Base-by-base conservation (phyloP, 92 coral and sea anemone species). In the Plumapathes pennacea region DNA sequence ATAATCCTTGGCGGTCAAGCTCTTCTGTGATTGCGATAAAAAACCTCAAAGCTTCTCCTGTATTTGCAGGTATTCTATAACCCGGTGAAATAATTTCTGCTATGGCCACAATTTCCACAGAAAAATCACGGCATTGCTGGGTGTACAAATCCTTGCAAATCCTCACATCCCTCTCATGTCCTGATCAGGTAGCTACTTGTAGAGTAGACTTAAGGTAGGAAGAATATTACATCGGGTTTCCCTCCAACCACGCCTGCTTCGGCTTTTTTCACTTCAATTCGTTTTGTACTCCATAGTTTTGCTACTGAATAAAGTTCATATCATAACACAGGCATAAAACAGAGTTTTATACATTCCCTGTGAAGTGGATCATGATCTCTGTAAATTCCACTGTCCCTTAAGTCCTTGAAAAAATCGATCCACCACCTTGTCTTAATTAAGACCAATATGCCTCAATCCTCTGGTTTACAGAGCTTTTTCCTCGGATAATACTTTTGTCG, bases 381-480 rank as follows among this genome's bases (percentile, higher is more conserved):
- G 25, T 63, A 75, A 10, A 25, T 18, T 15, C 58, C 67, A 45
- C 47, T 54, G 58, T 56, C 74, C 34, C 67, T 58, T 14, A 75
- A 19, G 44, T 74, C 82, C 42, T 74, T 65, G 32, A 75, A 75
- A 49, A 64, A 64, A 3, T 46, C 48, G 4, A 74, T 74, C 72
- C 82, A 31, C 76, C 76, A 1, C 76, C 83, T 23, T 50, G 56
- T 37, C 18, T 49, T 30, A 54, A 59, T 25, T 79, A 62, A 0
- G 86, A 79, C 85, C 85, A 79, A 46, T 42, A 79, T 31, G 85
- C 72, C 50, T 62, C 85, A 21, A 71, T 79, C 55, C 85, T 34
- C 32, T 78, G 85, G 42, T 78, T 70, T 18, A 60, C 72, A 32
- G 60, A 50, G 55, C 83, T 76, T 67, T 66, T 54, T 15, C 76